Base-by-base conservation (phyloP, 2,797 vertebrate genomes). In the Astyanax mexicanus region DNA sequence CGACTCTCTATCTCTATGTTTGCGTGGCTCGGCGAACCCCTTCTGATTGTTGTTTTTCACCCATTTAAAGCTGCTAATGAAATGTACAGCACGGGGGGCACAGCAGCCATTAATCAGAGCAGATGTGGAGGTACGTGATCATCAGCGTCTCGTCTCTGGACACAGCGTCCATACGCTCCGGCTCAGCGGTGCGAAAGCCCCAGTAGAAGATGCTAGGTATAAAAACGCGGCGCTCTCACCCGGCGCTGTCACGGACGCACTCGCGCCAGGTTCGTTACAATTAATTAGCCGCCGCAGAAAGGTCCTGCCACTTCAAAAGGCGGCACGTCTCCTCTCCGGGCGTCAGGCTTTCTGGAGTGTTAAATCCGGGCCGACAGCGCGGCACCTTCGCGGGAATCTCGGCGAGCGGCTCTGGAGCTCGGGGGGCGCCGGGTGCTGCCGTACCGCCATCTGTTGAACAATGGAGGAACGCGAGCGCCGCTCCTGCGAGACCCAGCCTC, bases 101-200 rank as follows among this genome's bases (percentile, higher is more conserved):
- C 87, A 82, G 82, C 81, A 88, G 85, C 77, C 85, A 91, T 90
- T 92, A 52, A 92, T 92, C 88, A 90, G 88, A 93, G 84, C 92
- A 92, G 92, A 92, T 93, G 90, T 87, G 87, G 86, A 86, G 89
- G 84, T 86, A 90, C 89, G 87, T 87, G 89, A 89, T 88, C 78
- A 86, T 88, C 85, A 86, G 86, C 80, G 72, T 73, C 40, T 52
- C 47, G 83, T 90, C 91, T 89, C 71, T 72, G 86, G 87, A 89
- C 81, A 17, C 67, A 13, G 75, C 76, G 73, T 85, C 58, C 52
- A 40, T n/a, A 57, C 47, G 10, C 40, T 73, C 38, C 61, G n/a
- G 66, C 61, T 67, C 23, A n/a, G 25, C 23, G 70, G 54, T 61
- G 29, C 6, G 6, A 29, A 67, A 60, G 52, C 84, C 0, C 54